Conservation (phyloP, 2,888 invertebrate species). For the Hydroisotoma schaefferi region DNA sequence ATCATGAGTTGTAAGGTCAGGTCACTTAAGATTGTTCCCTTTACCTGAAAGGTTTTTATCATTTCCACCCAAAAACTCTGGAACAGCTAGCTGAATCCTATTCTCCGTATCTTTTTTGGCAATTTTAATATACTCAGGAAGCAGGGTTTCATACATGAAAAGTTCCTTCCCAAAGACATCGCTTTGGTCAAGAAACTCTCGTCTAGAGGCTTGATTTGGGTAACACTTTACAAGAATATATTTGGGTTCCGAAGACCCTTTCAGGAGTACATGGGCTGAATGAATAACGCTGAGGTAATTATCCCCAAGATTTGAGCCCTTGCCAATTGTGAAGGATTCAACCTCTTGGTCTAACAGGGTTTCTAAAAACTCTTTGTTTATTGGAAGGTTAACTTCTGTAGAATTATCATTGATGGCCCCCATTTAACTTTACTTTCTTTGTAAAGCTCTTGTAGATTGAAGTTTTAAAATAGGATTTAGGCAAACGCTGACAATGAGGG, state of each 20-base stretch:
- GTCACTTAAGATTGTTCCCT: no score
- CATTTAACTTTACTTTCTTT: no score
- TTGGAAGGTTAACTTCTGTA: no score
- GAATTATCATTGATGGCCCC: no score
- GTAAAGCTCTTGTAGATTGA: no score
- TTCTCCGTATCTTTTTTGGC: neutral
- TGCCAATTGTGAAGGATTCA: constrained; percentile 6
- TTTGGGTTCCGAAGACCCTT: neutral
- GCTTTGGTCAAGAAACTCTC: constrained; percentile 19
- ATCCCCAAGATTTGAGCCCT: constrained; percentile 21
- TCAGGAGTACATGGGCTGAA: constrained; percentile 7
- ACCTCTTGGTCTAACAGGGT: constrained; percentile 4
- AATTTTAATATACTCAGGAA: neutral
- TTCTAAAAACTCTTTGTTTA: constrained; percentile 23
- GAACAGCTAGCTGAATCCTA: neutral
- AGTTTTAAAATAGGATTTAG: no score
- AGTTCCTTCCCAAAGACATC: constrained; percentile 21
- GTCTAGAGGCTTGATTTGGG: constrained; percentile 18
- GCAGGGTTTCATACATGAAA: neutral
- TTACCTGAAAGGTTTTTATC: neutral
- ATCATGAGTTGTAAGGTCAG: neutral
- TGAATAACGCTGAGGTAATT: constrained; percentile 18
- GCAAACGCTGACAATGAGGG: no score
- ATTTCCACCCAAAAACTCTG: neutral
- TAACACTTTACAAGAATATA: constrained; percentile 26